These are phyloP conservation scores for Hydrolagus colliei DNA, from an alignment of 2,797 vertebrate species.

Conservation along the genomic window DNA sequence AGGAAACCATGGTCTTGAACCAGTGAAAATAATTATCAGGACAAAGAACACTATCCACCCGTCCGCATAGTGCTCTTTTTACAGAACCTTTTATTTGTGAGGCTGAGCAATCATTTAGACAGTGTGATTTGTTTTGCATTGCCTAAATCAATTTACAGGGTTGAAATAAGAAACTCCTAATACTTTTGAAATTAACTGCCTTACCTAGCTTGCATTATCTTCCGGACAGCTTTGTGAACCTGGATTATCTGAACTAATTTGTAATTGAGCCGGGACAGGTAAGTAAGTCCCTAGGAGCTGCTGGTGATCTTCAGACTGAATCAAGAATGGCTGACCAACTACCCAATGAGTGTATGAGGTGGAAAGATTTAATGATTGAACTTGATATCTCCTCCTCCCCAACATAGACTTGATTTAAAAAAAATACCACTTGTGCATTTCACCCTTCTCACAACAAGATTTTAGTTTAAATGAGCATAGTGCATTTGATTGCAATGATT, in stretches of 20 bases:
- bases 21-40: constrained; percentile 25
- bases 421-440: too few relatives aligned
- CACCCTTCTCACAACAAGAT: too few relatives aligned
- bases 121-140: constrained; percentile 32
- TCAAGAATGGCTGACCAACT: not conserved
- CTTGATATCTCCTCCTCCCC: too few relatives aligned
- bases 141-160: constrained; percentile 20
- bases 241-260: not conserved
- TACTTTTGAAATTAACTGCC: not conserved
- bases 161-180: not conserved
- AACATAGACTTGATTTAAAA: too few relatives aligned
- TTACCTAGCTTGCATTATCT: constrained; percentile 23
- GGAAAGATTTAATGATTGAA: not conserved
- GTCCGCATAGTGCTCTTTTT: constrained; percentile 25
- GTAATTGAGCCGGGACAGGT: not conserved
- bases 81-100: constrained; percentile 16
- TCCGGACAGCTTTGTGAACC: not conserved
- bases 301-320: not conserved
- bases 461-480: too few relatives aligned
- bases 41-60: constrained; percentile 17
- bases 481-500: too few relatives aligned
- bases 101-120: constrained; percentile 25
- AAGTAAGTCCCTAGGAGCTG: constrained; percentile 3
- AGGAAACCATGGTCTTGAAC: constrained; percentile 16
- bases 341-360: not conserved